These are phyloP conservation scores for Anser brachyrhynchus DNA, from an alignment of 2,113 vertebrate species.

Conservation along the genomic window DNA sequence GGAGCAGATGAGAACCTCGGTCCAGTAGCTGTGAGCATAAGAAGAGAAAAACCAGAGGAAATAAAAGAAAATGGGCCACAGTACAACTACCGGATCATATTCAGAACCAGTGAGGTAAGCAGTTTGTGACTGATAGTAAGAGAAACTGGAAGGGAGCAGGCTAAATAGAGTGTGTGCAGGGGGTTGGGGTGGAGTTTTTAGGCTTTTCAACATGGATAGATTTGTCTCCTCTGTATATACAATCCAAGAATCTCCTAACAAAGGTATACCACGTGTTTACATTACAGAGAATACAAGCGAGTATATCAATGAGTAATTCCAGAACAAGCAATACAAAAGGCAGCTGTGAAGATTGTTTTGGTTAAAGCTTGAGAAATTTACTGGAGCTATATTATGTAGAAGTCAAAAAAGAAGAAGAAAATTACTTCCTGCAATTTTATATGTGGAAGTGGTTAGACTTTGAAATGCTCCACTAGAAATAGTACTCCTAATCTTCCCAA, in stretches of 20 bases:
- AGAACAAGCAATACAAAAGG: background rate
- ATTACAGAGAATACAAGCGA: background rate
- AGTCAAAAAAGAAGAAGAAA: background rate
- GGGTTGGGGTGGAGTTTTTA: background rate
- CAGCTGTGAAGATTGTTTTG: background rate
- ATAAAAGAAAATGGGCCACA: slow-evolving; percentile 93
- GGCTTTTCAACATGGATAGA: background rate
- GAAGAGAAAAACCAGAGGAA: slow-evolving; percentile 94
- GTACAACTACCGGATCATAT: slow-evolving; percentile 94
- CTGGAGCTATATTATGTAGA: background rate
- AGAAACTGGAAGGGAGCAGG: background rate
- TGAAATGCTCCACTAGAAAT: background rate
- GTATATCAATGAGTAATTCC: background rate
- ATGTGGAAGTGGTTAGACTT: background rate
- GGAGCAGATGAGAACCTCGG: slow-evolving; percentile 92
- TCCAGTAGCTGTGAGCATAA: slow-evolving; percentile 92
- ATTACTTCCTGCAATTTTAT: background rate
- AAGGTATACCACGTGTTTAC: accelerated
- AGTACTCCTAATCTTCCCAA: background rate
- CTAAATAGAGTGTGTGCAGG: background rate
- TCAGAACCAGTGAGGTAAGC: slow-evolving; percentile 95
- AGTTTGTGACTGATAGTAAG: background rate
- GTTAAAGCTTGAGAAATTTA: background rate
- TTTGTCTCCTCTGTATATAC: background rate
- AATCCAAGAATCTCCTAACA: background rate